phyloP scores from a whole-genome alignment of 1,140 invertebrate genomes.

The Drosophila biarmipes region DNA sequence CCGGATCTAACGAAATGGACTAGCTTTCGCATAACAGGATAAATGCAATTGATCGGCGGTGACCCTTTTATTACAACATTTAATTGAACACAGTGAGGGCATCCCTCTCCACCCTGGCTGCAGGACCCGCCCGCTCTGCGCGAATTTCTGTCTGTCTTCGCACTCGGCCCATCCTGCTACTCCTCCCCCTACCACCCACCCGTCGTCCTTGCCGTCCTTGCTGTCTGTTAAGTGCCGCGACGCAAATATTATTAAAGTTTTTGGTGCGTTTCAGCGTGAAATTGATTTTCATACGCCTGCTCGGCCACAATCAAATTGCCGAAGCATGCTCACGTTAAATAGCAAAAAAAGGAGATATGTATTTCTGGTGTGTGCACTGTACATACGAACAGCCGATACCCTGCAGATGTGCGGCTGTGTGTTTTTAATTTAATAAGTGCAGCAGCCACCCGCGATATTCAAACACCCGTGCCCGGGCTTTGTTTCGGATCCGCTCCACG shows the following conservation, averaged over 20 bases:
- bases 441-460: slow-evolving; percentile 62
- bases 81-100: slow-evolving; percentile 21
- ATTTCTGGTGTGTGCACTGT: slow-evolving; percentile 13
- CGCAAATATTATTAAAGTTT: slow-evolving; percentile 83
- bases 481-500: slow-evolving; percentile 33
- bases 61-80: slow-evolving; percentile 15
- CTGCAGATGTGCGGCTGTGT: slow-evolving; percentile 40
- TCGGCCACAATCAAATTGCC: slow-evolving; percentile 81
- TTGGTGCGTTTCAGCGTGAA: slow-evolving; percentile 82
- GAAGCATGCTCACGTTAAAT: slow-evolving; percentile 82
- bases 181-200: slow-evolving; percentile 4
- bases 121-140: slow-evolving; percentile 1
- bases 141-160: slow-evolving; percentile 23
- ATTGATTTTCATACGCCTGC: slow-evolving; percentile 82
- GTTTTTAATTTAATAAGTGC: slow-evolving; percentile 81
- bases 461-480: slow-evolving; percentile 52
- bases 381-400: slow-evolving; percentile 22
- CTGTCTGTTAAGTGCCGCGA: slow-evolving; percentile 77
- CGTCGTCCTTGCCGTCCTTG: slow-evolving; percentile 6
- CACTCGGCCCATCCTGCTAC: not conserved
- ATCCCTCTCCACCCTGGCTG: not conserved
- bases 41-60: slow-evolving; percentile 18
- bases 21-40: slow-evolving; percentile 6
- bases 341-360: slow-evolving; percentile 55
- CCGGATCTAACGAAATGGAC: not conserved